Conservation (phyloP, 2,888 invertebrate genomes). For the Anoplius nigerrimus region DNA sequence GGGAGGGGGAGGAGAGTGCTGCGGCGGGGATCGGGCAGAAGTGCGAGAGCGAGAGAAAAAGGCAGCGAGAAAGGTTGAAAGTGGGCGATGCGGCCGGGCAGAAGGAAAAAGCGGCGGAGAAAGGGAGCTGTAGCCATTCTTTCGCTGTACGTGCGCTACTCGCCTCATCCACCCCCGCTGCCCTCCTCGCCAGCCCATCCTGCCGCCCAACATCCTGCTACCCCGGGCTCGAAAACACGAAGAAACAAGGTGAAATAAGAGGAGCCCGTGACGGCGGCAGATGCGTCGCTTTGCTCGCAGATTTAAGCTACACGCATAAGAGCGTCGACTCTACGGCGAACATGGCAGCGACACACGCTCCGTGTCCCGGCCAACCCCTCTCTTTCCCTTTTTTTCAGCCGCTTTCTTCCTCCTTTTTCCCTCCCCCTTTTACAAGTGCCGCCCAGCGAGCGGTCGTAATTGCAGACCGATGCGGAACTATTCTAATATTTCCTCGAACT, state of each 20-base stretch:
- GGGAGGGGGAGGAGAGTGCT: constrained; percentile 9
- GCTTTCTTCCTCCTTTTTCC: neutral
- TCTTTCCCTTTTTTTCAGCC: neutral
- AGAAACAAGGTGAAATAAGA: constrained; percentile 37
- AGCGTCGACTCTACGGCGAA: too few relatives aligned
- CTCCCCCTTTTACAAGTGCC: neutral
- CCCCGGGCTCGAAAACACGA: constrained; percentile 19
- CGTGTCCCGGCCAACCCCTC: neutral
- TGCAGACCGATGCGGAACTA: too few relatives aligned
- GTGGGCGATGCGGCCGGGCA: neutral
- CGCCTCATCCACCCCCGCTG: too few relatives aligned
- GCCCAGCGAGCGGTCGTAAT: too few relatives aligned
- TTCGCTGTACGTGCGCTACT: constrained; percentile 25
- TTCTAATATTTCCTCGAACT: too few relatives aligned
- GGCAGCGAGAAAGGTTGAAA: constrained; percentile 16
- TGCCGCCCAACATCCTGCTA: too few relatives aligned
- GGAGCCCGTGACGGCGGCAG: constrained; percentile 38
- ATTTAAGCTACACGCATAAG: constrained; percentile 33
- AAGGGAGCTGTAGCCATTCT: neutral
- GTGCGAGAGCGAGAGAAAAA: constrained; percentile 10
- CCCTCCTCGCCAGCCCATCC: too few relatives aligned
- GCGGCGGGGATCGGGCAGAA: neutral
- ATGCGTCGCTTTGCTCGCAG: constrained; percentile 32
- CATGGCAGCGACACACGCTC: too few relatives aligned
- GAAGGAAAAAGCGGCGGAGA: constrained; percentile 7